Percentiles rank a stretch among this genome's conserved stretches.
These are phyloP conservation scores for Centroberyx gerrardi DNA, from an alignment of 2,797 vertebrate genomes.

Conservation along the genomic window DNA sequence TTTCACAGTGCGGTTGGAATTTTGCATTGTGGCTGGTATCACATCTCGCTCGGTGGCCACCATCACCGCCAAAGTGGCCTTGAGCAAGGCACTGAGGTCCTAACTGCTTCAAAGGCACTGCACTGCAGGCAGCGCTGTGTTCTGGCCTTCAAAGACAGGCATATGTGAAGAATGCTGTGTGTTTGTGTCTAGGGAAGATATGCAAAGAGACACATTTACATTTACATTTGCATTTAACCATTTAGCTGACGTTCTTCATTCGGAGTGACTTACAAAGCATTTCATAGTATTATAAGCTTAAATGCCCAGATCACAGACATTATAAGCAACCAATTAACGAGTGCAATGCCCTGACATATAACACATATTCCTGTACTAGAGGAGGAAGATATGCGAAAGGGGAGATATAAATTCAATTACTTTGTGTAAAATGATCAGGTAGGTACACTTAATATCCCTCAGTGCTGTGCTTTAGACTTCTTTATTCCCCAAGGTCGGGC, in stretches of 20 bases:
- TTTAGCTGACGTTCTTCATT: slow-evolving; percentile 1
- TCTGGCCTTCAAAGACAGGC: neutral
- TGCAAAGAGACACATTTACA: slow-evolving; percentile 29
- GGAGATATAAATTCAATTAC: no score
- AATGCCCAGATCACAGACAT: slow-evolving; percentile 4
- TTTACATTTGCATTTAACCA: slow-evolving; percentile 2
- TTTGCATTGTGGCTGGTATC: neutral
- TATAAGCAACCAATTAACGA: neutral
- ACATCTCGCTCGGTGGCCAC: slow-evolving; percentile 7
- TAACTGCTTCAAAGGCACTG: neutral
- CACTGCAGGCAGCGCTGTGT: neutral
- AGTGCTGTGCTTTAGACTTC: neutral
- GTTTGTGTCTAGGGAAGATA: slow-evolving; percentile 19
- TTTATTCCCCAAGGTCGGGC: neutral
- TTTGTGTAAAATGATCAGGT: neutral
- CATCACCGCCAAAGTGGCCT: slow-evolving; percentile 2
- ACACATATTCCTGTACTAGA: neutral
- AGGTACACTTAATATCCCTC: neutral
- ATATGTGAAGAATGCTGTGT: neutral
- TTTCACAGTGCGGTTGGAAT: slow-evolving; percentile 13
- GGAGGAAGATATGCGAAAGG: no score
- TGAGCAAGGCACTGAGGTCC: neutral
- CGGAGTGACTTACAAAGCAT: neutral
- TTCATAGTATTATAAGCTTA: neutral
- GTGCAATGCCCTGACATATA: neutral